Evolutionary conservation across 2,888 invertebrate genomes (phyloP).

Genomic region (Xanthorhoe designata): DNA sequence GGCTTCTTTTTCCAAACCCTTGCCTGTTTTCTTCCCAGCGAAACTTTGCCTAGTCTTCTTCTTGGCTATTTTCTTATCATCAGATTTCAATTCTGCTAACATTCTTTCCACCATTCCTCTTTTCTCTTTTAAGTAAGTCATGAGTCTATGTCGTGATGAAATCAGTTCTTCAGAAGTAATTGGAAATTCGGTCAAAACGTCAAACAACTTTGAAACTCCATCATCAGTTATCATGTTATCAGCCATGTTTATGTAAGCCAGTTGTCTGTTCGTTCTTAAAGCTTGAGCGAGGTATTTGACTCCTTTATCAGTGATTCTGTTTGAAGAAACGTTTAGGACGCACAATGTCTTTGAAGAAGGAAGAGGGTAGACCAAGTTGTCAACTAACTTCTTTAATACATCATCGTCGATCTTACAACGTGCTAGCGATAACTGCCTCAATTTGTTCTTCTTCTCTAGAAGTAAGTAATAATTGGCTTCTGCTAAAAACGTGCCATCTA

Average conservation of each 20-base stretch:
- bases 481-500: constrained; percentile 57
- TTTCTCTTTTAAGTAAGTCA: constrained; percentile 55
- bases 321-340: constrained; percentile 63
- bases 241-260: constrained; percentile 64
- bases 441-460: constrained; percentile 45
- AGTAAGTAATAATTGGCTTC: constrained; percentile 60
- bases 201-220: constrained; percentile 54
- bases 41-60: constrained; percentile 39
- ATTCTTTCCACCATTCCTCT: constrained; percentile 43
- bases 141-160: constrained; percentile 42
- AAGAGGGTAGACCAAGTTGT: constrained; percentile 46
- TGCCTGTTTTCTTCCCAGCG: constrained; percentile 24
- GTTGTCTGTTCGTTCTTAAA: constrained; percentile 58
- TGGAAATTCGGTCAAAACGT: constrained; percentile 53
- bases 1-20: constrained; percentile 26
- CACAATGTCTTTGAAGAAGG: constrained; percentile 57
- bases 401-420: constrained; percentile 62
- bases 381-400: constrained; percentile 53
- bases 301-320: constrained; percentile 65
- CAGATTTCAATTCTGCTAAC: constrained; percentile 47
- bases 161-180: constrained; percentile 55
- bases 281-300: constrained; percentile 53
- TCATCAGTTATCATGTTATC: constrained; percentile 62
- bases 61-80: constrained; percentile 46
- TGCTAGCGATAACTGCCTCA: constrained; percentile 60